A percentile compares a stretch with the other conserved stretches of the same genome.
Evolutionary conservation across 2,113 vertebrate genomes (phyloP).

Genomic region (Strix uralensis): DNA sequence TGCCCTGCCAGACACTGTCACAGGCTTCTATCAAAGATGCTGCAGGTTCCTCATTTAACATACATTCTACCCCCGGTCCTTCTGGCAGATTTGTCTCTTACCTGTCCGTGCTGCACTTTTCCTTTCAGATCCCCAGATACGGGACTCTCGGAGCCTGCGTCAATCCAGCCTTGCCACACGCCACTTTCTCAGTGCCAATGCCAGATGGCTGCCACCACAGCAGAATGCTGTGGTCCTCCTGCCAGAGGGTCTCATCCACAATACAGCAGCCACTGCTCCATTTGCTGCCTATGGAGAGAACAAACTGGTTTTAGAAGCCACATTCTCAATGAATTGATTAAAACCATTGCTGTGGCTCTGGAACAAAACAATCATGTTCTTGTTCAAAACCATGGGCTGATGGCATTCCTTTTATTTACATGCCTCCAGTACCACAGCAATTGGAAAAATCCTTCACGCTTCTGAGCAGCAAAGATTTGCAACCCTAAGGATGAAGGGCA

Average conservation of each 20-base stretch:
- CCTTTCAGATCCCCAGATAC: neutral
- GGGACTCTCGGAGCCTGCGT: neutral
- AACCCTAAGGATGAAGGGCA: neutral
- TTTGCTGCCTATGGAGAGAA: neutral
- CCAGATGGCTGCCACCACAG: neutral
- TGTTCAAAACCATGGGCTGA: neutral
- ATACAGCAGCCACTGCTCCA: neutral
- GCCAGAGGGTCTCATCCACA: neutral
- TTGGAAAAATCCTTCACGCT: neutral
- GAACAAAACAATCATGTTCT: neutral
- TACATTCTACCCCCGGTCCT: neutral
- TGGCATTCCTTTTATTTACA: neutral
- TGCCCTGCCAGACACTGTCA: neutral
- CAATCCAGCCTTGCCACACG: neutral
- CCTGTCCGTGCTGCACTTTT: neutral
- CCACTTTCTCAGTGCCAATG: neutral
- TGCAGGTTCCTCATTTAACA: neutral
- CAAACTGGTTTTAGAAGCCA: neutral
- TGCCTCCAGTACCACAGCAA: neutral
- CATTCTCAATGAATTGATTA: neutral
- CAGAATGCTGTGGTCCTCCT: neutral
- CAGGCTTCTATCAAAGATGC: neutral
- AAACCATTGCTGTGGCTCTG: neutral
- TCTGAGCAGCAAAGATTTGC: neutral
- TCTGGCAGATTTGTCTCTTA: neutral